These are phyloP conservation scores for Amyelois transitella DNA, from an alignment of 1,140 invertebrate genomes.

Conservation along the genomic window DNA sequence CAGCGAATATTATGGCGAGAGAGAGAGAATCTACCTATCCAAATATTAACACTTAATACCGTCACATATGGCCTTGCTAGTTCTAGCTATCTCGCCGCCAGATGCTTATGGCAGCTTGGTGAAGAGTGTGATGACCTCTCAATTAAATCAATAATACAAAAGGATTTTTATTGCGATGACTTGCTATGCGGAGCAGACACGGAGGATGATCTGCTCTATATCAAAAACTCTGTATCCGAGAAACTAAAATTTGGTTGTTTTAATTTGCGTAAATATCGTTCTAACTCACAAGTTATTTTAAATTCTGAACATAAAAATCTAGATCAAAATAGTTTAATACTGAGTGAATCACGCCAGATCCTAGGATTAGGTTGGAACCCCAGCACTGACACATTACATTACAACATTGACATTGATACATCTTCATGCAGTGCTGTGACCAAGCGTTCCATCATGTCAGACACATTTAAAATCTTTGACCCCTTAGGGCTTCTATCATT, in stretches of 20 bases:
- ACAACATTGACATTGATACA: too few species aligned
- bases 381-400: slow-evolving; percentile 11
- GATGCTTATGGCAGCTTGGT: slow-evolving; percentile 30
- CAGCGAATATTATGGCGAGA: slow-evolving; percentile 47
- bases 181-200: slow-evolving; percentile 41
- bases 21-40: slow-evolving; percentile 13
- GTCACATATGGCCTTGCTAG: slow-evolving; percentile 30
- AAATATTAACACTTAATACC: slow-evolving; percentile 25
- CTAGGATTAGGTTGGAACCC: slow-evolving; percentile 21
- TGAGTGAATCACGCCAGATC: slow-evolving; percentile 8
- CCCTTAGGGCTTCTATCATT: slow-evolving; percentile 63
- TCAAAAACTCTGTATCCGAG: slow-evolving; percentile 11
- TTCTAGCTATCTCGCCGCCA: slow-evolving; percentile 38
- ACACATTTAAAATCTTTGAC: slow-evolving; percentile 48
- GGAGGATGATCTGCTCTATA: slow-evolving; percentile 10
- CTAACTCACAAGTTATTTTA: slow-evolving; percentile 8
- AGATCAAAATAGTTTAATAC: too few species aligned
- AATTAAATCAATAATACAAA: slow-evolving; percentile 30
- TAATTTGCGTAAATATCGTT: slow-evolving; percentile 22
- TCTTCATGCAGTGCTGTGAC: too few species aligned
- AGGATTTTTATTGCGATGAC: slow-evolving; percentile 71
- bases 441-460: slow-evolving; percentile 30
- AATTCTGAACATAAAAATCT: slow-evolving; percentile 17
- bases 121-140: slow-evolving; percentile 20
- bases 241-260: slow-evolving; percentile 17